phyloP scores from a whole-genome alignment of 2,888 invertebrate genomes.

The Hedya salicella region DNA sequence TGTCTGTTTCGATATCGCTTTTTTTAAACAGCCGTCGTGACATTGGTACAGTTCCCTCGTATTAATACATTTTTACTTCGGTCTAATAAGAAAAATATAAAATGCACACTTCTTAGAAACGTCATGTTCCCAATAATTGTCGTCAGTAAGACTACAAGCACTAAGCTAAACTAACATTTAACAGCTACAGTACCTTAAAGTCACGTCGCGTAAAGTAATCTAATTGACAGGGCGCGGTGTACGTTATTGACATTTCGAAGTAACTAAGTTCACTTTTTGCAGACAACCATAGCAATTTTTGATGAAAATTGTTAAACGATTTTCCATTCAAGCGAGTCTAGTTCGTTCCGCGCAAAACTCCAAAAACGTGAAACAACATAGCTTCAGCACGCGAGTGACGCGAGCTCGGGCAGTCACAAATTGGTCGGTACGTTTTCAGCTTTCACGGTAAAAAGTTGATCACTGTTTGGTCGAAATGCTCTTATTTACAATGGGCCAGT shows the following conservation, averaged over 20 bases:
- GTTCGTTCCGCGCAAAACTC: slow-evolving; percentile 30
- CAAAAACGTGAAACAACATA: slow-evolving; percentile 29
- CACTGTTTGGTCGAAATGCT: slow-evolving; percentile 27
- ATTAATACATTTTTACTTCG: too few relatives aligned
- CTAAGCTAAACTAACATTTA: too few relatives aligned
- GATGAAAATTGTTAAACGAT: slow-evolving; percentile 40
- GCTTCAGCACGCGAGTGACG: slow-evolving; percentile 16
- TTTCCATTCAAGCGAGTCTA: slow-evolving; percentile 36
- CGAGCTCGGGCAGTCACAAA: slow-evolving; percentile 34
- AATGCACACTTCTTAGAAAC: too few relatives aligned
- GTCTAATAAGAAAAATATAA: too few relatives aligned
- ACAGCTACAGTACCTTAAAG: too few relatives aligned
- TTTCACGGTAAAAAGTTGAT: slow-evolving; percentile 32
- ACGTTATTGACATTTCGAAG: slow-evolving; percentile 5
- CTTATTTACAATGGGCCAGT: slow-evolving; percentile 7
- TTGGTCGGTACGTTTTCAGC: slow-evolving; percentile 26
- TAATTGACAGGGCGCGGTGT: too few relatives aligned
- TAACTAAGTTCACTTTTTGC: slow-evolving; percentile 15
- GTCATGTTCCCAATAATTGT: too few relatives aligned
- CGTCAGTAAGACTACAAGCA: too few relatives aligned
- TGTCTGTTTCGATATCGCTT: too few relatives aligned
- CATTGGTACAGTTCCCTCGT: too few relatives aligned
- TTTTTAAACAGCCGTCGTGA: too few relatives aligned
- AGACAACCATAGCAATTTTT: slow-evolving; percentile 26
- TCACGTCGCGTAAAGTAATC: too few relatives aligned